Percentiles rank a stretch among this genome's conserved stretches.
Evolutionary conservation across 64 coral and sea anemone species (phyloP).

Genomic region (Porites australiensis): DNA sequence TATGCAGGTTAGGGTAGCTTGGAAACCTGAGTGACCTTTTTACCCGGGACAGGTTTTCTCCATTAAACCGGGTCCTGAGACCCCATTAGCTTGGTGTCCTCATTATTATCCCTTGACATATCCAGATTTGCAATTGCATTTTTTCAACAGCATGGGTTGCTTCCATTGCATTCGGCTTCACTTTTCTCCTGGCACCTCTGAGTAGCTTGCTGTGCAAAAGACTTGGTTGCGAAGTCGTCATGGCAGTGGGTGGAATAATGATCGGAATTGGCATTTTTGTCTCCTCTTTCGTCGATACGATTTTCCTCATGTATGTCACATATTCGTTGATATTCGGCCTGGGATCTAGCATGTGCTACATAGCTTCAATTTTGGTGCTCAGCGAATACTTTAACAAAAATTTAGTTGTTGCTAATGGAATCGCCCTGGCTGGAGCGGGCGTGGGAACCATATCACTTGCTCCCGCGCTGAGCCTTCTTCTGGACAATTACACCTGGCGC

Average conservation of each 20-base stretch:
- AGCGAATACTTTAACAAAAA: conserved; percentile 83
- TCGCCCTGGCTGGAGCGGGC: conserved; percentile 79
- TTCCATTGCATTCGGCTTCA: conserved; percentile 79
- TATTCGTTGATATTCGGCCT: conserved; percentile 79
- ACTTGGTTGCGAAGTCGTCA: conserved; percentile 50
- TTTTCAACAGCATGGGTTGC: conserved; percentile 77
- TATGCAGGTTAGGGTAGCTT: no score
- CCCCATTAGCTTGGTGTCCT: no score
- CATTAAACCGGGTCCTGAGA: no score
- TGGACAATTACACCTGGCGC: conserved; percentile 70
- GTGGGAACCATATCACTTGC: conserved; percentile 83
- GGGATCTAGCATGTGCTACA: conserved; percentile 83
- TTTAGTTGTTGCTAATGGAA: conserved; percentile 76
- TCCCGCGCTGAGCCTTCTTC: conserved; percentile 55
- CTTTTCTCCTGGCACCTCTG: conserved; percentile 72
- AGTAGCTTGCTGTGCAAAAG: conserved; percentile 45
- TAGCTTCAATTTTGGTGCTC: conserved; percentile 76
- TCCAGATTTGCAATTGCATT: not conserved
- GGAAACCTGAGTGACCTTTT: no score
- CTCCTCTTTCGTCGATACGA: conserved; percentile 51
- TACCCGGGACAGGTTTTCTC: no score
- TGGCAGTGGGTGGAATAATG: conserved; percentile 59
- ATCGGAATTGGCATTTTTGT: conserved; percentile 69
- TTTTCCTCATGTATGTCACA: conserved; percentile 78
- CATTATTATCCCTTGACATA: not conserved